Conservation (phyloP, 2,888 invertebrate species). For the Aricia artaxerxes region DNA sequence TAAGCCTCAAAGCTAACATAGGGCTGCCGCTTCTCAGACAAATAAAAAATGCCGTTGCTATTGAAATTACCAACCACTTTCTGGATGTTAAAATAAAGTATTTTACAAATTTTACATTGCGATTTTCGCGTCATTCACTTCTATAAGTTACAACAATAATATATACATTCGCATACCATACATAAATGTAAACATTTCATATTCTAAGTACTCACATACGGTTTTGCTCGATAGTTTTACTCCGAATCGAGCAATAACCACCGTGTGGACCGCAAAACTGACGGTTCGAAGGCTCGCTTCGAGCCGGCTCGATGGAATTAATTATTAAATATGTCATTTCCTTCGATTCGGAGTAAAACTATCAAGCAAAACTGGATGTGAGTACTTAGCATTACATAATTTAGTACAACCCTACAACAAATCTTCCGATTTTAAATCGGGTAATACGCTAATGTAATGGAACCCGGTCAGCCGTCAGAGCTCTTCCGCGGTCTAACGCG, state of each 20-base stretch:
- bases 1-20: not conserved
- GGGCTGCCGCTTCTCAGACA: not conserved
- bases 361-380: too few relatives aligned
- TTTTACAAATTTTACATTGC: not conserved
- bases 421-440: conserved; percentile 9
- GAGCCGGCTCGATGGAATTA: too few relatives aligned
- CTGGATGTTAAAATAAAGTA: not conserved
- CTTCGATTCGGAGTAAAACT: too few relatives aligned
- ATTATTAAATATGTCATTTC: too few relatives aligned
- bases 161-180: not conserved
- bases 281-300: too few relatives aligned
- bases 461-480: conserved; percentile 51
- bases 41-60: not conserved
- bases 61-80: not conserved
- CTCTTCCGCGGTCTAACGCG: conserved; percentile 62
- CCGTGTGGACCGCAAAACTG: too few relatives aligned
- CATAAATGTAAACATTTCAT: not conserved
- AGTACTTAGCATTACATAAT: not conserved
- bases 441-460: conserved; percentile 20
- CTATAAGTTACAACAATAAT: too few relatives aligned
- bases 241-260: too few relatives aligned
- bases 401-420: conserved; percentile 1
- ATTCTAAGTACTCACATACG: too few relatives aligned
- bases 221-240: too few relatives aligned
- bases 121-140: too few relatives aligned